phyloP scores from a whole-genome alignment of 1,140 invertebrate species.

The Formica exsecta region DNA sequence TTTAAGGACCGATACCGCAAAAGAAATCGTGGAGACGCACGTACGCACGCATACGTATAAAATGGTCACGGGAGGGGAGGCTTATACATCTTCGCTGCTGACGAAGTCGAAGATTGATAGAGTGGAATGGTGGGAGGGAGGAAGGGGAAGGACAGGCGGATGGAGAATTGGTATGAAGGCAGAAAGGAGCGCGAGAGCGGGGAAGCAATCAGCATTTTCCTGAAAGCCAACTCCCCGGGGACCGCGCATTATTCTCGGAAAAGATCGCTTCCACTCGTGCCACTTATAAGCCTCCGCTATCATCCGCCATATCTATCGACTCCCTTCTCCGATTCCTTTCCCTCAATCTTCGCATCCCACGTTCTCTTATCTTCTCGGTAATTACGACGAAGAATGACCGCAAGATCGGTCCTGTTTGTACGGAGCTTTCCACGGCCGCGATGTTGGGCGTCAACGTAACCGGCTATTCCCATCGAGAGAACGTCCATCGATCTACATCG shows the following conservation, averaged over 20 bases:
- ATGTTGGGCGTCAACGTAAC: conserved; percentile 12
- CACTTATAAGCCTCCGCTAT: conserved; percentile 60
- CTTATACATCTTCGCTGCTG: conserved; percentile 44
- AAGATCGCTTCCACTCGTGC: conserved; percentile 62
- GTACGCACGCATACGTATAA: neutral
- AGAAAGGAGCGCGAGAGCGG: conserved; percentile 40
- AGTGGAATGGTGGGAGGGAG: conserved; percentile 35
- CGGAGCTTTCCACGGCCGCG: conserved; percentile 17
- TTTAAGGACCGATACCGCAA: neutral
- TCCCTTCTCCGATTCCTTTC: conserved; percentile 1
- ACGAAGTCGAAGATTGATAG: conserved; percentile 75
- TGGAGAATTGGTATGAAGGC: conserved; percentile 52
- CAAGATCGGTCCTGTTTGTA: conserved; percentile 47
- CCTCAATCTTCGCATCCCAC: neutral
- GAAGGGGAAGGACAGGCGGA: conserved; percentile 46
- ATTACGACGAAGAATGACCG: conserved; percentile 60
- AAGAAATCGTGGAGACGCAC: neutral
- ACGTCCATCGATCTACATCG: conserved; percentile 29
- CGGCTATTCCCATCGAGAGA: conserved; percentile 34
- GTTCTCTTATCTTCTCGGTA: conserved; percentile 54
- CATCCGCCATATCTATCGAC: conserved; percentile 21
- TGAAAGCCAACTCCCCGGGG: conserved; percentile 77
- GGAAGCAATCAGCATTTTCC: conserved; percentile 84
- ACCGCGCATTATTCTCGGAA: conserved; percentile 80
- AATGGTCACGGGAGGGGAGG: neutral